phyloP scores from a whole-genome alignment of 2,888 invertebrate genomes.

The Eupithecia subfuscata region DNA sequence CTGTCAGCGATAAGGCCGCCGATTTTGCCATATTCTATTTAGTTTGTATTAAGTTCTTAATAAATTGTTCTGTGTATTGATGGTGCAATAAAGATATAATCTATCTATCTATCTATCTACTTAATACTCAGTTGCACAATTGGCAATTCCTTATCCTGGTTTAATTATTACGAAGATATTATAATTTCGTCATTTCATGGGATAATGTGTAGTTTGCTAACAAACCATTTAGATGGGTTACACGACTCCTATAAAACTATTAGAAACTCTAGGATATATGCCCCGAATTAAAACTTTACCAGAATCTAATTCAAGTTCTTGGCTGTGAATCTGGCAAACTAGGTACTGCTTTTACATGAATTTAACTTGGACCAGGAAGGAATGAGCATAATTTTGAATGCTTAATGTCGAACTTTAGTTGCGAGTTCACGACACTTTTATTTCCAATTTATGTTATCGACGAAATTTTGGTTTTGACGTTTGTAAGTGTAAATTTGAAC shows the following conservation, averaged over 20 bases:
- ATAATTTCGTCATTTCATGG: not conserved
- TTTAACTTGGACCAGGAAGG: slow-evolving; percentile 24
- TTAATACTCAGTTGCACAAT: too few species aligned
- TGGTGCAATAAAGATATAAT: too few species aligned
- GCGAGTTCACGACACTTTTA: not conserved
- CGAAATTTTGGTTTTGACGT: not conserved
- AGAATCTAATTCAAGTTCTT: slow-evolving; percentile 38
- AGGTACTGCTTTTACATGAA: slow-evolving; percentile 24
- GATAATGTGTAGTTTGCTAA: slow-evolving; percentile 3
- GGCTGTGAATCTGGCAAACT: slow-evolving; percentile 35
- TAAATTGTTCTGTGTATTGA: too few species aligned
- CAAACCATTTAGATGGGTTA: slow-evolving; percentile 19
- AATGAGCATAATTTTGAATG: slow-evolving; percentile 20
- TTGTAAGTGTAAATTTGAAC: not conserved
- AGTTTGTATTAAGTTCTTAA: too few species aligned
- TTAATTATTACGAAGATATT: not conserved
- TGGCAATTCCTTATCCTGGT: too few species aligned
- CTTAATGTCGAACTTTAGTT: slow-evolving; percentile 5
- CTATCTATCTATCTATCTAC: too few species aligned
- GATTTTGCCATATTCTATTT: too few species aligned
- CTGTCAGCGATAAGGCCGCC: too few species aligned
- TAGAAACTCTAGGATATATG: slow-evolving; percentile 18
- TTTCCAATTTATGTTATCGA: not conserved
- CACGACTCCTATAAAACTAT: slow-evolving; percentile 31
- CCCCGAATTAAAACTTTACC: slow-evolving; percentile 37